Percentiles rank a stretch among this genome's conserved stretches.
These are phyloP conservation scores for Luidia sarsii DNA, from an alignment of 53 echinoderm and acorn worm species.

Conservation along the genomic window DNA sequence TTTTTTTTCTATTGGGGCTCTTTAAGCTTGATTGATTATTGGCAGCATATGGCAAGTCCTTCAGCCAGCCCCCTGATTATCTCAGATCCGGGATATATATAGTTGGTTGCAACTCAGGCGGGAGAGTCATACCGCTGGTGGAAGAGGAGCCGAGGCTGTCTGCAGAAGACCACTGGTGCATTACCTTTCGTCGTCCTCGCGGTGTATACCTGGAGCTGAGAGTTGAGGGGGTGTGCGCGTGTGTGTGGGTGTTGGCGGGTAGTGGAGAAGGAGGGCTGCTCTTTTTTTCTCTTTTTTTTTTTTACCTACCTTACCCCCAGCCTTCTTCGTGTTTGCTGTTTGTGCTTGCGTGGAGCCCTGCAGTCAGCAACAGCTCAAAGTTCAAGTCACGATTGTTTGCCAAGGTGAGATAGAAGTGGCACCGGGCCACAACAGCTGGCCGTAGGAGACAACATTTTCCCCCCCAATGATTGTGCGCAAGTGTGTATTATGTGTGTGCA, in stretches of 20 bases:
- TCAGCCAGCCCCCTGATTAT: constrained; percentile 48
- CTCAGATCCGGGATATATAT: constrained; percentile 56
- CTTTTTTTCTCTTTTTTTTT: no score
- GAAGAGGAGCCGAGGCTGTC: background rate
- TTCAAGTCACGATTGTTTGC: constrained; percentile 81
- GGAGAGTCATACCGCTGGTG: background rate
- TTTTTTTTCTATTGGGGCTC: constrained; percentile 17
- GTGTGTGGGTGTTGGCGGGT: no score
- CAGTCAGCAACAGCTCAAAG: no score
- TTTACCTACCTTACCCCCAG: no score
- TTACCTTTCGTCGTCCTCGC: background rate
- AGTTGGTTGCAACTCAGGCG: background rate
- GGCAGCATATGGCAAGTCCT: constrained; percentile 58
- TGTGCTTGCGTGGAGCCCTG: background rate
- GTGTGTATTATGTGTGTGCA: constrained; percentile 4
- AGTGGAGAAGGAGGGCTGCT: no score
- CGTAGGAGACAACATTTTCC: constrained; percentile 13
- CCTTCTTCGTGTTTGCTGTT: constrained; percentile 11
- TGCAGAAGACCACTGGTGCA: constrained; percentile 4
- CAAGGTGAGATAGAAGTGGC: constrained; percentile 57
- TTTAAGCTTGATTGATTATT: constrained; percentile 61
- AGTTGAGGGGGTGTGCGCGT: no score
- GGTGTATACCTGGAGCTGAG: constrained; percentile 9
- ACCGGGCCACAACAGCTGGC: constrained; percentile 49
- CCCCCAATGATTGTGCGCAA: constrained; percentile 5